phyloP scores from a whole-genome alignment of 2,888 invertebrate species.

The Yponomeuta malinellus region DNA sequence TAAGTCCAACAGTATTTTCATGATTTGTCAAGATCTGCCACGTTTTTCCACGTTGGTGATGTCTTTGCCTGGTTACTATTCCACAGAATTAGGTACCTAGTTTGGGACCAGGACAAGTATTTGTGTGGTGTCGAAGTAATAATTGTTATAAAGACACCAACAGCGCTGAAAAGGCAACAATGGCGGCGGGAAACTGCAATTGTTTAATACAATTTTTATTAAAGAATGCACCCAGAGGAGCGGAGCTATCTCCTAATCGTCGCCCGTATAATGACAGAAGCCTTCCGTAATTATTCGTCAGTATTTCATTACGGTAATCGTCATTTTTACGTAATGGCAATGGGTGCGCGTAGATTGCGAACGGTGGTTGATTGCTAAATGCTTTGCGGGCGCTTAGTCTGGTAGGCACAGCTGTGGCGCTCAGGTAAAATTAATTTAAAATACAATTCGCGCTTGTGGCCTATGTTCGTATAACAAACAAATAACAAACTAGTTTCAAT shows the following conservation, averaged over 20 bases:
- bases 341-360: slow-evolving; percentile 58
- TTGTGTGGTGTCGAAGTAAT: too few species aligned
- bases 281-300: slow-evolving; percentile 67
- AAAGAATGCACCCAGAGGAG: slow-evolving; percentile 61
- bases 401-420: background rate
- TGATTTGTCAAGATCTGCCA: too few species aligned
- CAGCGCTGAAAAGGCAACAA: background rate
- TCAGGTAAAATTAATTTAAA: background rate
- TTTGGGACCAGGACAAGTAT: too few species aligned
- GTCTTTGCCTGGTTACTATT: too few species aligned
- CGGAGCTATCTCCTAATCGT: slow-evolving; percentile 69
- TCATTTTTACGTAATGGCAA: slow-evolving; percentile 72
- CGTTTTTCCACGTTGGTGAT: too few species aligned
- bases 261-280: slow-evolving; percentile 61
- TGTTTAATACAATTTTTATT: slow-evolving; percentile 70
- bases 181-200: slow-evolving; percentile 22
- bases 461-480: too few species aligned
- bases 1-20: too few species aligned
- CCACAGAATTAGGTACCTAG: too few species aligned
- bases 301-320: slow-evolving; percentile 73
- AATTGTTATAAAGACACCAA: background rate
- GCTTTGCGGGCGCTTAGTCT: slow-evolving; percentile 16
- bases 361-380: slow-evolving; percentile 54
- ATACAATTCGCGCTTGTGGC: too few species aligned
- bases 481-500: too few species aligned